Percentiles rank a stretch among this genome's conserved stretches.
Evolutionary conservation across 2,797 vertebrate species (phyloP).

Genomic region (Platyrinchus mystaceus): DNA sequence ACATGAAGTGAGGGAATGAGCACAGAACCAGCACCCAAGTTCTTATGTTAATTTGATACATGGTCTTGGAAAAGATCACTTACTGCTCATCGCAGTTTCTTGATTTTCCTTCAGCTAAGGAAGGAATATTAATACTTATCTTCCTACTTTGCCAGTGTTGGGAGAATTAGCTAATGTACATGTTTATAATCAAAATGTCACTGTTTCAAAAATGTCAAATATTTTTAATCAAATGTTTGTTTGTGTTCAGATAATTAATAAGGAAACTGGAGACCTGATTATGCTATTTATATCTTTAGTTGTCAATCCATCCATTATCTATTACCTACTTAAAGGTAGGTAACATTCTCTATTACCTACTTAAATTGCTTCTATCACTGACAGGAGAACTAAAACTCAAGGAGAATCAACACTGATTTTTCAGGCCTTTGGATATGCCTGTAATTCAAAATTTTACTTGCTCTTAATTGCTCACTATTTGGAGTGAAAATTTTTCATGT

Average conservation of each 20-base stretch:
- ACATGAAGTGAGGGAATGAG: conserved; percentile 22
- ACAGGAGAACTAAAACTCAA: not conserved
- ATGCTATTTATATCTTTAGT: not conserved
- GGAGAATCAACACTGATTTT: not conserved
- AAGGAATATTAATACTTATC: not conserved
- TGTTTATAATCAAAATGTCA: not conserved
- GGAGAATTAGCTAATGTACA: not conserved
- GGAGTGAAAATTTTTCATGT: not conserved
- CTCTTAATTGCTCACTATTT: not conserved
- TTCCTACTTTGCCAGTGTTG: not conserved
- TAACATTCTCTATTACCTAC: not conserved
- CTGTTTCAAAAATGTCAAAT: not conserved
- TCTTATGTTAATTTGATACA: conserved; percentile 21
- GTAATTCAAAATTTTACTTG: not conserved
- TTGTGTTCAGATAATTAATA: not conserved
- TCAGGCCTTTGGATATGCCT: not conserved
- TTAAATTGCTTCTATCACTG: not conserved
- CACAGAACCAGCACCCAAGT: not conserved
- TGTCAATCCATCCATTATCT: not conserved
- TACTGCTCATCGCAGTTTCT: not conserved
- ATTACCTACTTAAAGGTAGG: not conserved
- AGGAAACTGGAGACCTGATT: not conserved
- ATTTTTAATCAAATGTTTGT: not conserved
- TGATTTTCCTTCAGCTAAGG: not conserved
- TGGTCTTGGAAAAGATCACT: not conserved